Evolutionary conservation across 64 coral and sea anemone genomes (phyloP).

Genomic region (Actinia tenebrosa): DNA sequence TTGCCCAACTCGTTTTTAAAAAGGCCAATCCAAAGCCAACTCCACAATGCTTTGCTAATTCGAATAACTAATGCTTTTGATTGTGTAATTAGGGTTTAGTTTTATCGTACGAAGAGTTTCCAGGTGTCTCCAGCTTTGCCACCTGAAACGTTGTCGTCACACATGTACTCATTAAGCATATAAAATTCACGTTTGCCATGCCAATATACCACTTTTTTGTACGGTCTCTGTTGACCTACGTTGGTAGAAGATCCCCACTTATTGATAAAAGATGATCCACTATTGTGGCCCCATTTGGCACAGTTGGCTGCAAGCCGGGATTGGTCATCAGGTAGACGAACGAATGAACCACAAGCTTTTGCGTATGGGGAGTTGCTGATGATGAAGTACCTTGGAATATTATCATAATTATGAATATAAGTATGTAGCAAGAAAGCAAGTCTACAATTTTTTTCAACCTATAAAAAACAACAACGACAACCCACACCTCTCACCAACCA

Average conservation of each 20-base stretch:
- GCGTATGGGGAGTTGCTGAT: background rate
- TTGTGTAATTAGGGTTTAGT: background rate
- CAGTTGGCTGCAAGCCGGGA: slow-evolving; percentile 19
- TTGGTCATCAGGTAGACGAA: slow-evolving; percentile 16
- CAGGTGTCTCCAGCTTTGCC: background rate
- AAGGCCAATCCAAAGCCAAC: too few species aligned
- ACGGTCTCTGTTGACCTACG: background rate
- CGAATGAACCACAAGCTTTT: slow-evolving; percentile 21
- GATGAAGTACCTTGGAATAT: background rate
- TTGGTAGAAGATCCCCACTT: slow-evolving; percentile 7
- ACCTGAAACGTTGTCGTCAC: slow-evolving; percentile 5
- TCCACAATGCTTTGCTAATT: too few species aligned
- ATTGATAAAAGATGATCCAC: background rate
- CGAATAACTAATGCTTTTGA: too few species aligned
- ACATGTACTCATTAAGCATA: background rate
- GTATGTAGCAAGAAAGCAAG: background rate
- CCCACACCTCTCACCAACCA: too few species aligned
- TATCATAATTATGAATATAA: background rate
- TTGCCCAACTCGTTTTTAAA: too few species aligned
- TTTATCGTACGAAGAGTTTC: slow-evolving; percentile 11
- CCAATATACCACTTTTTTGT: slow-evolving; percentile 3
- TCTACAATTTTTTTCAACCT: background rate
- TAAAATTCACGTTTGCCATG: too few species aligned
- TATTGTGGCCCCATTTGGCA: slow-evolving; percentile 28
- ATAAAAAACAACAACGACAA: too few species aligned